Conservation (phyloP, 2,113 vertebrate species). For the Tragelaphus imberbis region DNA sequence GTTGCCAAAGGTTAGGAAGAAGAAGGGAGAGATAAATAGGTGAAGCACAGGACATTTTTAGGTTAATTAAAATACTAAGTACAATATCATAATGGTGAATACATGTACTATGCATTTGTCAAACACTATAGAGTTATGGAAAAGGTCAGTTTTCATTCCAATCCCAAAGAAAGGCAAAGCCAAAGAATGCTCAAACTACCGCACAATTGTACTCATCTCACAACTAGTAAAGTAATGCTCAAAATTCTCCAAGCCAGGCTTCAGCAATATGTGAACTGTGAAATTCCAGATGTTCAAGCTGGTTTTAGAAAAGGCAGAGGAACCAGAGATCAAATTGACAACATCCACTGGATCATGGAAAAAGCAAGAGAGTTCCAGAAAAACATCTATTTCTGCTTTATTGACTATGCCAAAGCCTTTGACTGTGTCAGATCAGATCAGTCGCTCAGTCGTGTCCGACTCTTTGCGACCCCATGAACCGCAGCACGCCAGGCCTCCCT, state of each 20-base stretch:
- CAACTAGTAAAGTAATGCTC: background rate
- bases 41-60: background rate
- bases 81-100: background rate
- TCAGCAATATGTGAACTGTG: background rate
- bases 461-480: too few species aligned
- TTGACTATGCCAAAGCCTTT: too few species aligned
- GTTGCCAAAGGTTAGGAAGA: background rate
- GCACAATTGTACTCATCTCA: background rate
- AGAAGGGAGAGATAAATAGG: background rate
- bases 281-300: too few species aligned
- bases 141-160: background rate
- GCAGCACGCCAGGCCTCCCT: too few species aligned
- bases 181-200: background rate
- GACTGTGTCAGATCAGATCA: too few species aligned
- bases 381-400: too few species aligned
- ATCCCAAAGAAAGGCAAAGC: background rate
- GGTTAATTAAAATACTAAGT: background rate
- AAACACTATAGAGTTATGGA: background rate
- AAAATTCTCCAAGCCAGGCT: background rate
- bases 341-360: accelerated
- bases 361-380: too few species aligned
- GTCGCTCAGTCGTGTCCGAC: too few species aligned
- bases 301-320: too few species aligned
- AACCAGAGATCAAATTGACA: too few species aligned
- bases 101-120: background rate